Conservation (phyloP, 2,888 invertebrate genomes). For the Galerucella pusilla region DNA sequence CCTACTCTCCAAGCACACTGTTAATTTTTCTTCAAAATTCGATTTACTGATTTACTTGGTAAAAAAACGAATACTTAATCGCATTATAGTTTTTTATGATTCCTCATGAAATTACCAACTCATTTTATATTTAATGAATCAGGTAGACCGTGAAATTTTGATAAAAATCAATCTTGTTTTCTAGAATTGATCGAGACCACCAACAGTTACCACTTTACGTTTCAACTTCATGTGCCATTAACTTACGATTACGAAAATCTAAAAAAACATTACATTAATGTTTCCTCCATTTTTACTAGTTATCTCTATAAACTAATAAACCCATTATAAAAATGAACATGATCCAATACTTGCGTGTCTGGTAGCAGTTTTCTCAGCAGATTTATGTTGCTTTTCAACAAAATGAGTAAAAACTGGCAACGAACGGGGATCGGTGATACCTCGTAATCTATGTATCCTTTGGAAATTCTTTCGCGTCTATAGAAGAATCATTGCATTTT, state of each 20-base stretch:
- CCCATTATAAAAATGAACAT: conserved; percentile 45
- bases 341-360: conserved; percentile 47
- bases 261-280: conserved; percentile 11
- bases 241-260: conserved; percentile 11
- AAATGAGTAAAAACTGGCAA: conserved; percentile 40
- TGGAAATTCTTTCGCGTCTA: conserved; percentile 25
- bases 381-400: conserved; percentile 38
- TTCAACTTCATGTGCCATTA: conserved; percentile 11
- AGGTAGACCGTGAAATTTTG: not conserved
- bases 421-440: conserved; percentile 34
- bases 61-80: not conserved
- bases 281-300: conserved; percentile 31
- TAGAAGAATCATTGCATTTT: conserved; percentile 16
- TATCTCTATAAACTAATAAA: conserved; percentile 45
- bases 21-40: too few species aligned
- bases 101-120: not conserved
- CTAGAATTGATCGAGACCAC: conserved; percentile 7
- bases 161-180: conserved; percentile 9
- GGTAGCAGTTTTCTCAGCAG: conserved; percentile 37
- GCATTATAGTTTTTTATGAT: not conserved
- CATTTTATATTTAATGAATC: not conserved
- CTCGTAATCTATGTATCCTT: conserved; percentile 19
- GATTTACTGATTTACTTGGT: too few species aligned
- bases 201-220: conserved; percentile 13
- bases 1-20: too few species aligned